A percentile compares a stretch with the other conserved stretches of the same genome.
These are phyloP conservation scores for Crenichthys baileyi DNA, from an alignment of 2,797 vertebrate species.

Conservation along the genomic window DNA sequence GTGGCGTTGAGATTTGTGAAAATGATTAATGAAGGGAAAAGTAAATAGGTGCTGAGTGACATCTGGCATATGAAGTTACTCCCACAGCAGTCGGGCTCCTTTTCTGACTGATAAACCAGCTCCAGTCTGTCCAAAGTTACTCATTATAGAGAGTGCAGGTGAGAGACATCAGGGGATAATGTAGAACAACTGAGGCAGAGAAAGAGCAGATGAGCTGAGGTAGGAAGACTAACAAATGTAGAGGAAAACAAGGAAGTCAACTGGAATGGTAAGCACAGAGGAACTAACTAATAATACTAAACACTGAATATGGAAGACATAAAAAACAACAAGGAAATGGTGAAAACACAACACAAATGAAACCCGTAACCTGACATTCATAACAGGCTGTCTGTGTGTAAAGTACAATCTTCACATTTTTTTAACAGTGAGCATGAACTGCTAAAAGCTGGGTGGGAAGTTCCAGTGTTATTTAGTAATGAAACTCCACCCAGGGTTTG, in stretches of 20 bases:
- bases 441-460: slow-evolving; percentile 2
- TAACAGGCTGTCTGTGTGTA: not conserved
- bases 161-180: too few relatives aligned
- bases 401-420: not conserved
- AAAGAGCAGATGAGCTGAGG: too few relatives aligned
- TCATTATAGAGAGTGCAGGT: not conserved
- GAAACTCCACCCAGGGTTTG: not conserved
- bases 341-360: too few relatives aligned
- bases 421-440: not conserved
- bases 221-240: too few relatives aligned
- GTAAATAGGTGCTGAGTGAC: slow-evolving; percentile 28
- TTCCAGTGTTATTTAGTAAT: not conserved
- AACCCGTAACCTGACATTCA: too few relatives aligned
- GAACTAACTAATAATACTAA: too few relatives aligned
- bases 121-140: not conserved
- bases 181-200: too few relatives aligned
- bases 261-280: too few relatives aligned
- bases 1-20: slow-evolving; percentile 52
- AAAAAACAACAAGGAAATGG: too few relatives aligned
- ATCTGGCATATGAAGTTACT: slow-evolving; percentile 23
- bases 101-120: slow-evolving; percentile 1
- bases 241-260: too few relatives aligned
- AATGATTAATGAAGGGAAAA: slow-evolving; percentile 56
- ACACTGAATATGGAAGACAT: too few relatives aligned
- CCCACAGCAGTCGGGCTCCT: slow-evolving; percentile 5